phyloP scores from a whole-genome alignment of 2,797 vertebrate species.

The Pseudochirops corinnae region DNA sequence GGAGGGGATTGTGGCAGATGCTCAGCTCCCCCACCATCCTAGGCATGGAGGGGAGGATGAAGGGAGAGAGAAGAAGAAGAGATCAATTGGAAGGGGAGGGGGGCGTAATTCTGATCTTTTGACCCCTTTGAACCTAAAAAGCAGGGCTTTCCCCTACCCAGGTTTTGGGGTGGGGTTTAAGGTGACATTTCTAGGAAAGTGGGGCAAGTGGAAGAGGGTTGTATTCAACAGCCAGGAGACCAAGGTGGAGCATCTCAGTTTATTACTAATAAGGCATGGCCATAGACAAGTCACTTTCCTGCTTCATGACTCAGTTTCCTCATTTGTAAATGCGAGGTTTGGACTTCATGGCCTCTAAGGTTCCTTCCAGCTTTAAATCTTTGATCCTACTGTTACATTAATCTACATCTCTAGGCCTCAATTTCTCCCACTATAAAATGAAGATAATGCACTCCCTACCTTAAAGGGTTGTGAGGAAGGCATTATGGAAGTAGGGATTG shows the following conservation, averaged over 20 bases:
- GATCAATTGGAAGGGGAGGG: neutral
- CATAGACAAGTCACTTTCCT: neutral
- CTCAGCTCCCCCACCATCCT: constrained; percentile 3
- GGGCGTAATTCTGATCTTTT: neutral
- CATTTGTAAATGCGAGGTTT: neutral
- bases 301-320: neutral
- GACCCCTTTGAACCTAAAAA: neutral
- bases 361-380: neutral
- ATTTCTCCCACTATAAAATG: neutral
- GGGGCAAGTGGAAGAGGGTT: neutral
- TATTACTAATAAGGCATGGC: neutral
- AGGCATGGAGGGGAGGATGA: neutral
- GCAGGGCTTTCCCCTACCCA: neutral
- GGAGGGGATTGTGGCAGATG: neutral
- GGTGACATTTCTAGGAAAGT: neutral
- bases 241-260: neutral
- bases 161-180: neutral
- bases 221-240: neutral
- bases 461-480: neutral
- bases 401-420: neutral
- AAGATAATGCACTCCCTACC: neutral
- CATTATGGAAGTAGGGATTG: neutral
- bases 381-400: neutral
- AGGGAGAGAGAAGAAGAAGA: neutral
- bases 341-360: neutral